Conservation (phyloP, 2,113 vertebrate genomes). For the Pachypanchax playfairii region DNA sequence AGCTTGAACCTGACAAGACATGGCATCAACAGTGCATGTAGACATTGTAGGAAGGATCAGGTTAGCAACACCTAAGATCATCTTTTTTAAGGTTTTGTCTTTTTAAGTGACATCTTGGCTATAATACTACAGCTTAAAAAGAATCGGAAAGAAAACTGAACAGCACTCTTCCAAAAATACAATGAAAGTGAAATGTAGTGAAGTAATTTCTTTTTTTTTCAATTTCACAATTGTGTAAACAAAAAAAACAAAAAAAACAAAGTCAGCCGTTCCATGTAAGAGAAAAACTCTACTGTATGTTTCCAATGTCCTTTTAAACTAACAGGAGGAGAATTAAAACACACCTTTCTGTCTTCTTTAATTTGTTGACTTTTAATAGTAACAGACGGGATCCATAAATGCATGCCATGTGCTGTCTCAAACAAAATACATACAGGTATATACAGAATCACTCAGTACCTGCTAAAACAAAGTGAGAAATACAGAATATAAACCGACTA, state of each 20-base stretch:
- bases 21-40: slow-evolving; percentile 93
- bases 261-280: slow-evolving; percentile 44
- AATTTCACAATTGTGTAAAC: slow-evolving; percentile 85
- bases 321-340: slow-evolving; percentile 83
- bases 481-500: slow-evolving; percentile 87
- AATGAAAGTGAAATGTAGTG: slow-evolving; percentile 93
- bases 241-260: slow-evolving; percentile 73
- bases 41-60: slow-evolving; percentile 82
- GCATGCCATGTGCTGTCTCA: slow-evolving; percentile 94
- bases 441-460: slow-evolving; percentile 99
- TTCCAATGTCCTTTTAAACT: slow-evolving; percentile 83
- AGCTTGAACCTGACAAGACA: slow-evolving; percentile 83
- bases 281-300: slow-evolving; percentile 79
- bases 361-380: slow-evolving; percentile 89
- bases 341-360: slow-evolving; percentile 87
- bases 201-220: slow-evolving; percentile 82
- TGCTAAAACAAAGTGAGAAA: slow-evolving; percentile 97
- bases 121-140: slow-evolving; percentile 86
- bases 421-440: slow-evolving; percentile 86
- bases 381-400: slow-evolving; percentile 91
- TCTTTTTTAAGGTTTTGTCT: slow-evolving; percentile 43
- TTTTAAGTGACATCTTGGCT: slow-evolving; percentile 87
- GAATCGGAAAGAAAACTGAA: slow-evolving; percentile 57
- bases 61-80: slow-evolving; percentile 80
- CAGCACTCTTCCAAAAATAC: slow-evolving; percentile 90